Base-by-base conservation (phyloP, 2,113 vertebrate genomes). In the Chloropsis hardwickii region DNA sequence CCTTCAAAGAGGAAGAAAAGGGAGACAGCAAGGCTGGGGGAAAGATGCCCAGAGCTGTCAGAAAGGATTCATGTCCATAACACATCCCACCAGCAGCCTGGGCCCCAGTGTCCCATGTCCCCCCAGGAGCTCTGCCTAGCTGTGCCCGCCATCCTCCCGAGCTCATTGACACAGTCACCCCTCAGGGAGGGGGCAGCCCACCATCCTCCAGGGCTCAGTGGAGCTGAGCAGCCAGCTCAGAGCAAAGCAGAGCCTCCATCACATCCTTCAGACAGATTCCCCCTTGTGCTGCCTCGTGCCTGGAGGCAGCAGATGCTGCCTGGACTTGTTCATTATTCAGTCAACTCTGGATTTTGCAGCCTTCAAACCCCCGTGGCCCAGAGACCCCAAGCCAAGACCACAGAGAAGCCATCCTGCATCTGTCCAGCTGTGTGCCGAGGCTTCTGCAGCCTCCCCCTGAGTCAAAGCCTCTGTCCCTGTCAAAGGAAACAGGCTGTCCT, bases 261-360 rank as follows among this genome's bases (percentile, higher is more conserved):
- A 11, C 23, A 3, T n/a, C 8, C 48, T 60, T 7, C 29, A 54
- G 22, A 1, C 31, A 29, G 14, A 58, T 39, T 6, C 10, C 50
- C 29, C 37, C 14, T 48, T 6, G 0, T 48, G 39, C 39, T 79
- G 51, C 13, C 42, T 29, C 0, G 0, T 0, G 2, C 48, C 35
- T 58, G 48, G 57, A 79, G 53, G 53, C 15, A 4, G 27, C 29
- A 79, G 57, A n/a, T 81, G 73, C 61, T 91, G 48, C 31, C 37
- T 65, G 57, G 53, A 78, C 37, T 21, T 61, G 12, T 53, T 47
- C 53, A 10, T 35, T 25, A 17, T 33, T 72, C 4, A 0, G 31
- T 27, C 9, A 1, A 9, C 44, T 71, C 33, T 24, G 62, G 40
- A 71, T 88, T 82, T 86, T 93, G 28, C 35, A 79, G 65, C 19